Percentiles rank a stretch among this genome's conserved stretches.
Evolutionary conservation across 2,888 invertebrate genomes (phyloP).

Genomic region (Thereva nobilitata): DNA sequence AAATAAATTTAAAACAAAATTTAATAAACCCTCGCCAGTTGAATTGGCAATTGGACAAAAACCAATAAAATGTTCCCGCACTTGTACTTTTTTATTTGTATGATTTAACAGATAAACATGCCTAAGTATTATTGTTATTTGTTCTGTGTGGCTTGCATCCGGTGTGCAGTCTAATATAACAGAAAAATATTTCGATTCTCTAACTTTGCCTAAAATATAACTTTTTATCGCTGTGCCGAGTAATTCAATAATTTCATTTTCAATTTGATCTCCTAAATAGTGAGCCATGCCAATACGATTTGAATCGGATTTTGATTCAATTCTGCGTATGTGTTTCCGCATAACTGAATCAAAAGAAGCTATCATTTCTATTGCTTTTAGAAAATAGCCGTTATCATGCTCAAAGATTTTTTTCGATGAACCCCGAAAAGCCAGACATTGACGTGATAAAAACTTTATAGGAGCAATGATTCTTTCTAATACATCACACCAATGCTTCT

Average conservation of each 20-base stretch:
- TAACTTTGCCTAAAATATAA: too few species aligned
- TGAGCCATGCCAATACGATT: not conserved
- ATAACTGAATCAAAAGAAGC: not conserved
- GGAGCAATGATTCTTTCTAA: too few species aligned
- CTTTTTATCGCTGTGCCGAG: too few species aligned
- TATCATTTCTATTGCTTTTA: not conserved
- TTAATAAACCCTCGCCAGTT: slow-evolving; percentile 25
- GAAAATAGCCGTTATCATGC: not conserved
- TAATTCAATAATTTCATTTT: slow-evolving; percentile 8
- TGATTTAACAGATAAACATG: slow-evolving; percentile 1
- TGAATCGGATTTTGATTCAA: too few species aligned
- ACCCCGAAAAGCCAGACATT: not conserved
- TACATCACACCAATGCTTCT: too few species aligned
- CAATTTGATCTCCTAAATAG: slow-evolving; percentile 12
- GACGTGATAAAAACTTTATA: too few species aligned
- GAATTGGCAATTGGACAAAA: slow-evolving; percentile 9
- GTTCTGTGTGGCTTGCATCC: too few species aligned
- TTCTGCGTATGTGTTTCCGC: not conserved
- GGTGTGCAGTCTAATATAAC: too few species aligned
- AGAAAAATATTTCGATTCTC: too few species aligned
- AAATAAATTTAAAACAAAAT: slow-evolving; percentile 32
- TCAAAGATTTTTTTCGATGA: not conserved
- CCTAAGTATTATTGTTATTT: too few species aligned
- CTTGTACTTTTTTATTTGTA: slow-evolving; percentile 1
- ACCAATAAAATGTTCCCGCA: slow-evolving; percentile 22